Base-by-base conservation (phyloP, 2,888 invertebrate genomes). In the Drosophila imparisetae region DNA sequence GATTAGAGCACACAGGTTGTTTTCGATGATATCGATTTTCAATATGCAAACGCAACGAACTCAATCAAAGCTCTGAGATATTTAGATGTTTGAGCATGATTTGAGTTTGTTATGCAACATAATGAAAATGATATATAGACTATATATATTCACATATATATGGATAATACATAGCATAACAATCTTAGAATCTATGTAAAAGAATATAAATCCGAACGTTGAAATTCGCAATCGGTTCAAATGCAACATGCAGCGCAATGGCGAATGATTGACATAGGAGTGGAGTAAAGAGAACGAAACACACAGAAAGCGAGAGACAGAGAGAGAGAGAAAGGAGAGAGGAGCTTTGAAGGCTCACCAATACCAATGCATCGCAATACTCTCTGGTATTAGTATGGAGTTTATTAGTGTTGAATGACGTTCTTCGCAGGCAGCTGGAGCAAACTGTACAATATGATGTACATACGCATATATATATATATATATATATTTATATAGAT, bases 191-290 rank as follows among this genome's bases (percentile, higher is more conserved):
- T 21, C 54, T 15, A 65, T 42, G 18, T 32, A 54, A 24, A 24
- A 52, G 11, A 54, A 50, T 29, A 36, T 48, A 36, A 34, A 32
- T 61, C 30, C 48, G 32, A 45, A 57, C 60, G 58, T 34, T 62
- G 38, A 48, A 60, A 55, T 40, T 68, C 32, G 38, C 36, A 75
- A 65, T 49, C 66, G 40, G 27, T 34, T 74, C 53, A 72, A 59
- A 48, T 71, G 75, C 76, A 67, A 36, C 76, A 76, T 72, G 77
- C 77, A 75, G 76, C 76, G 53, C 49, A 63, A 59, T n/a, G 53
- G 60, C 52, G 61, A 42, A 66, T 72, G 55, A 36, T 66, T 40
- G 38, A 57, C 24, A 30, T 21, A 21, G 48, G 32, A 52, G 40
- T 49, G 48, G 32, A 45, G 40, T 36, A 34, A 21, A 42, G 27